A percentile compares a stretch with the other conserved stretches of the same genome.
Conservation (phyloP, 2,797 vertebrate species). For the Leptodactylus fallax region DNA sequence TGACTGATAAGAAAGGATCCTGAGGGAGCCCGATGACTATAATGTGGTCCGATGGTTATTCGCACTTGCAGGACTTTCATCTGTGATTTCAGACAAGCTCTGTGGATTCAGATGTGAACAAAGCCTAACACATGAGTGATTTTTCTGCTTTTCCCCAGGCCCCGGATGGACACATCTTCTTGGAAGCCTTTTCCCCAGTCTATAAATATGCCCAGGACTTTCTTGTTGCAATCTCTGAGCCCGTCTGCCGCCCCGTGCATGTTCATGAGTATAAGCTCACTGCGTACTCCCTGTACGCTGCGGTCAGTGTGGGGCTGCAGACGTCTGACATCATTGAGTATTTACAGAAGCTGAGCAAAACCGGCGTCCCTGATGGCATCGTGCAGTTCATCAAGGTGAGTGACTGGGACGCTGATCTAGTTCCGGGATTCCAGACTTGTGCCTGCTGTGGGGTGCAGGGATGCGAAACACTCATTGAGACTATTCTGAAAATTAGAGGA, state of each 20-base stretch:
- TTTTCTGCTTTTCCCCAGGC: conserved; percentile 78
- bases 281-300: conserved; percentile 95
- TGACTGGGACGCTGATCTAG: background rate
- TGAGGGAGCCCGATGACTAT: too few relatives aligned
- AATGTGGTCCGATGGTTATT: too few relatives aligned
- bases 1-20: too few relatives aligned
- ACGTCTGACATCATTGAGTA: conserved; percentile 96
- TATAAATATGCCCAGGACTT: conserved; percentile 98
- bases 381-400: conserved; percentile 94
- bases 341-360: conserved; percentile 97
- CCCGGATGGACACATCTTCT: conserved; percentile 96
- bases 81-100: too few relatives aligned
- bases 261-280: conserved; percentile 96
- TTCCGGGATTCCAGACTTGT: background rate
- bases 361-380: conserved; percentile 94
- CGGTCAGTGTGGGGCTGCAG: conserved; percentile 95
- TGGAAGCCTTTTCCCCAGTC: conserved; percentile 96
- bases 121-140: too few relatives aligned
- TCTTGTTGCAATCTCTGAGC: conserved; percentile 94
- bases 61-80: too few relatives aligned
- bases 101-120: too few relatives aligned
- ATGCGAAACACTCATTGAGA: background rate
- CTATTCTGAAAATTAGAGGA: background rate
- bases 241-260: conserved; percentile 92
- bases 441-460: too few relatives aligned